A percentile compares a stretch with the other conserved stretches of the same genome.
Conservation (phyloP, 2,888 invertebrate genomes). For the Leucophenga maculata region DNA sequence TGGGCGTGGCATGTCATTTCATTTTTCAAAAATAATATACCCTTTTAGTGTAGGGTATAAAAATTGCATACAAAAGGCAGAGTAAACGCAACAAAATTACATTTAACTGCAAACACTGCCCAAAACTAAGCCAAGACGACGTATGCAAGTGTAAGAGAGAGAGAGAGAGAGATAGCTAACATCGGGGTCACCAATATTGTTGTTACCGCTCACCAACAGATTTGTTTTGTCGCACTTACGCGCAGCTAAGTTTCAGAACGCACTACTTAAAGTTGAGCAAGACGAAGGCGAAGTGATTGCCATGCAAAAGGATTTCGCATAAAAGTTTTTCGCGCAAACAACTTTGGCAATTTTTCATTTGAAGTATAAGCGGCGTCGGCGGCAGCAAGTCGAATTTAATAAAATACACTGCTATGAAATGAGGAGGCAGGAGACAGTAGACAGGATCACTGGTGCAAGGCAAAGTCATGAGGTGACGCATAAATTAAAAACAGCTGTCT, state of each 20-base stretch:
- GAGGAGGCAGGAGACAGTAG: neutral
- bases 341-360: constrained; percentile 12
- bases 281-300: neutral
- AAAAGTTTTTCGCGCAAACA: constrained; percentile 4
- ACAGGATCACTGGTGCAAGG: neutral
- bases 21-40: too few relatives aligned
- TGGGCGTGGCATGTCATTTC: too few relatives aligned
- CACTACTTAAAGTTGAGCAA: too few relatives aligned
- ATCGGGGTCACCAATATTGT: neutral
- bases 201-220: neutral
- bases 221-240: too few relatives aligned
- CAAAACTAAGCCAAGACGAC: neutral
- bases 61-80: neutral
- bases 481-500: constrained; percentile 15
- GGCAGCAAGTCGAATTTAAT: neutral
- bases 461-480: constrained; percentile 8
- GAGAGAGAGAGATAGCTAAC: neutral
- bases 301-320: neutral
- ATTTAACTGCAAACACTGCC: neutral
- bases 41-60: too few relatives aligned
- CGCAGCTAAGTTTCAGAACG: too few relatives aligned
- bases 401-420: neutral
- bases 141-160: neutral
- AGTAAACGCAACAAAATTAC: neutral
- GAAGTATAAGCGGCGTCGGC: neutral